phyloP scores from a whole-genome alignment of 2,113 vertebrate species.

The Salvelinus fontinalis region DNA sequence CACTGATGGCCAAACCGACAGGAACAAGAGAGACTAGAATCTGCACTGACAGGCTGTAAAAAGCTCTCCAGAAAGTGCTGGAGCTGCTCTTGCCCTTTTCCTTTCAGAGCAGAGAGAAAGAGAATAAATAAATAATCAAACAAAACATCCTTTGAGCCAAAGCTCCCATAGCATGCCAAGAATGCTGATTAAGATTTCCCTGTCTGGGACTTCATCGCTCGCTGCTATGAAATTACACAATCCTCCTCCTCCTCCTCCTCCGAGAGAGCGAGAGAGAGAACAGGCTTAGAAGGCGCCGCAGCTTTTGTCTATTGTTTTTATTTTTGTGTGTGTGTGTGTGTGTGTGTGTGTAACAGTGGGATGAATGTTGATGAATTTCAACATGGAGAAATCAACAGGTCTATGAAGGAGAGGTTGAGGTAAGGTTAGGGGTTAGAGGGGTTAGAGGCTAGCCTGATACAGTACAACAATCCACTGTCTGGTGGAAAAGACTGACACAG shows the following conservation, averaged over 20 bases:
- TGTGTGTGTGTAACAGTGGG: not conserved
- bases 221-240: slow-evolving; percentile 33
- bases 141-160: slow-evolving; percentile 54
- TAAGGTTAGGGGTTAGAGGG: not conserved
- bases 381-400: slow-evolving; percentile 23
- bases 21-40: not conserved
- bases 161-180: slow-evolving; percentile 39
- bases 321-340: not conserved
- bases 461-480: no score
- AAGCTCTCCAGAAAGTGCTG: not conserved
- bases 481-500: no score
- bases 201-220: slow-evolving; percentile 44
- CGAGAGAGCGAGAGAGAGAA: not conserved
- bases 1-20: not conserved
- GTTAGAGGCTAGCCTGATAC: no score
- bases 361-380: slow-evolving; percentile 14
- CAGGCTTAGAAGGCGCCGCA: not conserved
- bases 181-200: slow-evolving; percentile 57
- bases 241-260: slow-evolving; percentile 22
- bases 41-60: slow-evolving; percentile 2
- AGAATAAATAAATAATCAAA: slow-evolving; percentile 43
- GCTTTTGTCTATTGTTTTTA: slow-evolving; percentile 1
- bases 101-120: not conserved
- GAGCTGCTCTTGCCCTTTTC: not conserved
- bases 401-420: not conserved